Percentiles rank a stretch among this genome's conserved stretches.
These are phyloP conservation scores for Neodon shergylaensis DNA, from an alignment of 2,113 vertebrate species.

Conservation along the genomic window DNA sequence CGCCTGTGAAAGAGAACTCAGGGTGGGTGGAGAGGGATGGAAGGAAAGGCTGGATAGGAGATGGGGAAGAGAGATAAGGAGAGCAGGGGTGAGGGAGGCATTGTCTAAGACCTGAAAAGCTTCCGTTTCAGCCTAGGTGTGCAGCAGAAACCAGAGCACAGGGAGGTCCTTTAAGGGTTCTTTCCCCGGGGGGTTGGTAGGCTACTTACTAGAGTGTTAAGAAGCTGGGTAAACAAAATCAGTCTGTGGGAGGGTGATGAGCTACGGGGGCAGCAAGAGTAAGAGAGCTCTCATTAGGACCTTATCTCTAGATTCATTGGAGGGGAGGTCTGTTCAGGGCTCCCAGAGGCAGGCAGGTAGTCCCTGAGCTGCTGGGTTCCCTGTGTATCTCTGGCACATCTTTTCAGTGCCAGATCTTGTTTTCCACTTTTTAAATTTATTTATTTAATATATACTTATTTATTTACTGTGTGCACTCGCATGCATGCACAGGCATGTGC, in stretches of 20 bases:
- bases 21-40: not conserved
- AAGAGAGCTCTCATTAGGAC: conserved; percentile 66
- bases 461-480: not conserved
- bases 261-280: conserved; percentile 5
- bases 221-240: conserved; percentile 48
- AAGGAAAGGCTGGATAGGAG: not conserved
- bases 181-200: not conserved
- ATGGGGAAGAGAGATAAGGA: not conserved
- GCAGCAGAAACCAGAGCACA: not conserved
- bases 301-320: conserved; percentile 63
- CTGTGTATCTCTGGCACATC: not conserved
- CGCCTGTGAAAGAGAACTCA: not conserved
- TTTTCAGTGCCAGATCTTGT: conserved; percentile 2
- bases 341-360: not conserved
- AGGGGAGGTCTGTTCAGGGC: not conserved
- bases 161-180: not conserved
- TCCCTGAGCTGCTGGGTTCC: not conserved
- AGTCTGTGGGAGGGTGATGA: conserved; percentile 57
- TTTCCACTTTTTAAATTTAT: not conserved
- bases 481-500: too few species aligned
- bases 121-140: not conserved
- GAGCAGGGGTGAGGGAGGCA: too few species aligned
- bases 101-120: not conserved
- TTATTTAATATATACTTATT: not conserved
- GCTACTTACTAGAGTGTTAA: not conserved